Evolutionary conservation across 2,797 vertebrate species (phyloP).

Genomic region (Chiroxiphia lanceolata): DNA sequence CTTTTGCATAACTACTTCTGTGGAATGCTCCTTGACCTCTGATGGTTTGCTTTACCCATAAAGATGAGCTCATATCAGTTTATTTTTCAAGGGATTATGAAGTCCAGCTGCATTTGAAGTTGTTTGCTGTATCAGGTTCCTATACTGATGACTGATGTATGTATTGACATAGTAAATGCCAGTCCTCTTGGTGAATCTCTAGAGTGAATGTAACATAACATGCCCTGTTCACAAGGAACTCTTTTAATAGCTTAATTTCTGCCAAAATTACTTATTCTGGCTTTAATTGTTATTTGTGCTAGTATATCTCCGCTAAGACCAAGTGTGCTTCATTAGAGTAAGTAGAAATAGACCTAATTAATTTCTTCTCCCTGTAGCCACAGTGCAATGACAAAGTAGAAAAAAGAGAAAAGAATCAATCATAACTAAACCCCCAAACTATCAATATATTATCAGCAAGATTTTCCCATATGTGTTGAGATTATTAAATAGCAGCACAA

Average conservation of each 20-base stretch:
- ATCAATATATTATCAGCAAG: background rate
- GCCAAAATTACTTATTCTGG: background rate
- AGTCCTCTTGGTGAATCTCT: background rate
- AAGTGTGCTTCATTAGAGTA: background rate
- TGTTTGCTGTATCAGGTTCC: background rate
- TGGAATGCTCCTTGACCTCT: background rate
- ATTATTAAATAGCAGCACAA: background rate
- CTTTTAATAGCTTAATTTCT: background rate
- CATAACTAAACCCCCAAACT: background rate
- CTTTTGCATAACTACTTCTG: background rate
- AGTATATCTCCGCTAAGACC: background rate
- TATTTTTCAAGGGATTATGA: conserved; percentile 2
- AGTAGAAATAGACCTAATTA: background rate
- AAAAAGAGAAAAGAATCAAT: background rate
- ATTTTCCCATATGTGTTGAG: background rate
- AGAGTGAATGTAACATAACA: background rate
- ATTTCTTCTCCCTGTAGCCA: background rate
- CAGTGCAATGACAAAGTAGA: background rate
- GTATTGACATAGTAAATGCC: background rate
- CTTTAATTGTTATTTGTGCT: background rate
- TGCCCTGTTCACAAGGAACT: background rate
- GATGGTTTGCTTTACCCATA: background rate
- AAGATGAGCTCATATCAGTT: background rate
- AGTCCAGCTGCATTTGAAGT: background rate
- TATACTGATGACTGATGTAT: background rate